These are phyloP conservation scores for Ochlodes sylvanus DNA, from an alignment of 2,888 invertebrate species.

Conservation along the genomic window DNA sequence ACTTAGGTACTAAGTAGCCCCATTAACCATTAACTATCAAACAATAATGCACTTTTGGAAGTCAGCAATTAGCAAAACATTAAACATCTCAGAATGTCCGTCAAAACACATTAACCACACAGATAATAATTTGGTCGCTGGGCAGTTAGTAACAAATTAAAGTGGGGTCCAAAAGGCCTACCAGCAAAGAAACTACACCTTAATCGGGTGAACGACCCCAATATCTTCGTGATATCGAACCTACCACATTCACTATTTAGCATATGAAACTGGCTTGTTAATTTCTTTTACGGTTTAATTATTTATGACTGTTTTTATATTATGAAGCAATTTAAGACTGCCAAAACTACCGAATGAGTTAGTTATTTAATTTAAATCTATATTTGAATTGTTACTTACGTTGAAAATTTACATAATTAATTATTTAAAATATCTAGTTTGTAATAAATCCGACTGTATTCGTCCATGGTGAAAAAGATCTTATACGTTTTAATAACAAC, in stretches of 20 bases:
- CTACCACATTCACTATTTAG: slow-evolving; percentile 53
- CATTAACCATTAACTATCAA: too few species aligned
- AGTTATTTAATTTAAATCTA: slow-evolving; percentile 11
- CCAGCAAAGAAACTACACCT: slow-evolving; percentile 35
- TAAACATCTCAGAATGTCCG: slow-evolving; percentile 8
- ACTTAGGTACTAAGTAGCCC: too few species aligned
- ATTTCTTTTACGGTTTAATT: slow-evolving; percentile 52
- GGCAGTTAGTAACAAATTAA: slow-evolving; percentile 19
- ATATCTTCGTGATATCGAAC: slow-evolving; percentile 38
- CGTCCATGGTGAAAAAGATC: too few species aligned
- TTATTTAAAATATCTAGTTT: too few species aligned
- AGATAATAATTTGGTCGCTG: slow-evolving; percentile 15
- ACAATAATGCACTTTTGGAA: too few species aligned
- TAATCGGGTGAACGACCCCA: slow-evolving; percentile 49
- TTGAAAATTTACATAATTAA: too few species aligned
- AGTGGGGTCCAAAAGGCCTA: slow-evolving; percentile 39
- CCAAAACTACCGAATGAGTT: neutral
- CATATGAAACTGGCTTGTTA: slow-evolving; percentile 51
- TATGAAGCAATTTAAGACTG: neutral
- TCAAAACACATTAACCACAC: slow-evolving; percentile 11
- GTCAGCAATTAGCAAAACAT: neutral
- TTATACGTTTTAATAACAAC: too few species aligned
- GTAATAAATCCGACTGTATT: neutral
- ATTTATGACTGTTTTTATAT: slow-evolving; percentile 51
- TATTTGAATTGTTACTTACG: neutral